Evolutionary conservation across 53 echinoderm and acorn worm genomes (phyloP), one percentile per base, ranked within the genome.

Genomic region (Temnopleurus reevesii): DNA sequence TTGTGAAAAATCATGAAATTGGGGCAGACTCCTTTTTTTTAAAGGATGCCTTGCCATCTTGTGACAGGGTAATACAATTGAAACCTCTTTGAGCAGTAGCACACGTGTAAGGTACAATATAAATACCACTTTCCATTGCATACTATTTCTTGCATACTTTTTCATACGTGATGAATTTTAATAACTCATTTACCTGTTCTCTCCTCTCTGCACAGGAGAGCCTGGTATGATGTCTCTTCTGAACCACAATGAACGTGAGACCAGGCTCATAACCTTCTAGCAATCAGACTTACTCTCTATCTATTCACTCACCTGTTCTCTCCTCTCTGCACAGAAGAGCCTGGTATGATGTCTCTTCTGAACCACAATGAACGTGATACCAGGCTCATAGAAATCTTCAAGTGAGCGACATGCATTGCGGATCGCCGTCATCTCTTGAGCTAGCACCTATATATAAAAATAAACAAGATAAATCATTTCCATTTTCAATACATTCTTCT

Each of bases 311-410:
- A 95, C 96, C 92, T 97, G 99, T 77, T 99, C 99, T 88, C 93
- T 94, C 90, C 96, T 94, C 76, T 99, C 99, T 6, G 99, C 93
- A 90, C 99, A 99, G 93, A 99, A 99, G 28, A 99, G 94, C 81
- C 99, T 99, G 27, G 99, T 99, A 76, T 99, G 99, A 90, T 99
- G 99, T 49, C 99, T 93, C 88, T 99, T 99, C 90, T 99, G 99
- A 59, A 99, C 99, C 81, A 96, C 98, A 76, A 98, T 95, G 81
- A 87, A 66, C 64, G 95, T 95, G 92, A 93, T 95, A 43, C 95
- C 95, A 5, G 95, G 95, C 86, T 95, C 94, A 86, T 95, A 95
- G 60, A 94, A 92, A 54, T 92, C 91, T 86, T 95, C 95, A 80
- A 95, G 84, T 4, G 93, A 93, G 44, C 91, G 90, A 71, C 95